Evolutionary conservation across 2,113 vertebrate genomes (phyloP), one percentile per base, ranked within the genome.

Genomic region (Dromaius novaehollandiae): DNA sequence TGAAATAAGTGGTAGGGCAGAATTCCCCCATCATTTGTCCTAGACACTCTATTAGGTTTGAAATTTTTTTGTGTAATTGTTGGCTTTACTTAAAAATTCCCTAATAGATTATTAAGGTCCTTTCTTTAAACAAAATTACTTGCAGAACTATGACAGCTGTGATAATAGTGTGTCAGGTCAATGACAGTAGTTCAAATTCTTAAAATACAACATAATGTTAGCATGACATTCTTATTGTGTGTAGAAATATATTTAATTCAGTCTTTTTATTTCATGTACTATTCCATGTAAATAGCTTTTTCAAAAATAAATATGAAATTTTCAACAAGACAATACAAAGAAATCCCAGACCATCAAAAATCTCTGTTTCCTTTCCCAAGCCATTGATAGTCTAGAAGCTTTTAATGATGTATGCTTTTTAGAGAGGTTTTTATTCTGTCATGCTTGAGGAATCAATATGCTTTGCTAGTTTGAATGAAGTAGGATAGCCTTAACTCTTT

Each of bases 401-500:
- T 85, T 82, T 74, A 1, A 44, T 9, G 42, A 60, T 38, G 18
- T 7, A 30, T 1, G 2, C 22, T 70, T 86, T 26, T 69, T 3
- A 66, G 69, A 66, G 24, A 63, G 4, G 17, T 21, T 85, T 82
- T 89, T 80, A n/a, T 89, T 80, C 53, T 85, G 38, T 87, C 18
- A 24, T 40, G 18, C 64, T 50, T 82, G 61, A 48, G 51, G 40
- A 84, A 26, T 56, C 64, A 50, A 2, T 73, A 70, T 71, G 13
- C 32, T 84, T 83, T 94, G 42, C 68, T 82, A 12, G 64, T 60
- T 61, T 64, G 10, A 73, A 30, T 63, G 13, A 88, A 16, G 4
- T 71, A 32, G 73, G 50, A 65, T 77, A 90, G 79, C 98, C 99
- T 99, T 99, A 98, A 99, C 98, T 56, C 42, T 85, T 82, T 68